Conservation (phyloP, 2,113 vertebrate genomes). For the Rafetus swinhoei region DNA sequence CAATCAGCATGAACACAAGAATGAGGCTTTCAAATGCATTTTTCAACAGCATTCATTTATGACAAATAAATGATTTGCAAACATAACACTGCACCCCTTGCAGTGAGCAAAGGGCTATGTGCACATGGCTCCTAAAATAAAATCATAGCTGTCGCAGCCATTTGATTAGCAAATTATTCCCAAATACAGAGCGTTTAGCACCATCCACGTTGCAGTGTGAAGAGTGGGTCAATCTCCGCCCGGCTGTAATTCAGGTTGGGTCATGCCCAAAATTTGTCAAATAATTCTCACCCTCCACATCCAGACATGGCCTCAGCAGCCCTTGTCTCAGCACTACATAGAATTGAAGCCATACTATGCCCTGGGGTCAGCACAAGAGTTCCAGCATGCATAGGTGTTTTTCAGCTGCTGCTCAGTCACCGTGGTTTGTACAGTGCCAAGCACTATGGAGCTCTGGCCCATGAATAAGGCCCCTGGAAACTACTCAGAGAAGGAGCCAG, state of each 20-base stretch:
- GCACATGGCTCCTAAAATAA: background rate
- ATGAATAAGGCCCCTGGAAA: background rate
- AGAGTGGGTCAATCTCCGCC: fast-evolving
- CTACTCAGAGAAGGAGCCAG: fast-evolving
- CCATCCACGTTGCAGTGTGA: background rate
- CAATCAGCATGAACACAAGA: constrained; percentile 15
- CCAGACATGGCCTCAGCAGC: background rate
- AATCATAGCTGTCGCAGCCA: background rate
- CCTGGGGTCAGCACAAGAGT: background rate
- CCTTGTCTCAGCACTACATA: fast-evolving
- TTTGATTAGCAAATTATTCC: background rate
- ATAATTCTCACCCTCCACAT: background rate
- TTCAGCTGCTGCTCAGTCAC: background rate
- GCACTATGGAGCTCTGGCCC: background rate
- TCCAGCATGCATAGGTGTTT: background rate
- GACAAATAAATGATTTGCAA: constrained; percentile 48
- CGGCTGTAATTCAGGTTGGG: background rate
- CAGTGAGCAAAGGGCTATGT: background rate
- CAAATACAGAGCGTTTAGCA: background rate
- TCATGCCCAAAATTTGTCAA: background rate
- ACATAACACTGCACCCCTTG: background rate
- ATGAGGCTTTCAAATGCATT: constrained; percentile 44
- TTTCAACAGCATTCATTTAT: background rate
- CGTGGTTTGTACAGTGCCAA: background rate
- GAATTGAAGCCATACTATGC: background rate